Evolutionary conservation across 2,113 vertebrate species (phyloP).

Genomic region (Leucopsar rothschildi): DNA sequence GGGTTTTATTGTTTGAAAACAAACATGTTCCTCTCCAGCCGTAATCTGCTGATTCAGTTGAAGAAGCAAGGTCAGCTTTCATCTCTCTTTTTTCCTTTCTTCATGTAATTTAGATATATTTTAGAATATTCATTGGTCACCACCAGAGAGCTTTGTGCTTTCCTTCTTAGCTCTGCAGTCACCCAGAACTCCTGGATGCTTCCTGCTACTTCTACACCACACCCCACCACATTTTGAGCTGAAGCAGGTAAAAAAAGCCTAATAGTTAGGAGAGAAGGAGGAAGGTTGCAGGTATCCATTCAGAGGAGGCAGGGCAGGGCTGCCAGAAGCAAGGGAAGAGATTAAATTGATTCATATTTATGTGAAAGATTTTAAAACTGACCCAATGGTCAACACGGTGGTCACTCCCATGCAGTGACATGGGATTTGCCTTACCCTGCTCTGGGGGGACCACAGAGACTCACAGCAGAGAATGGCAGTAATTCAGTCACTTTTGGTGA

Average conservation of each 20-base stretch:
- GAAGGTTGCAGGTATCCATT: not conserved
- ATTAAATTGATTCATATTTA: not conserved
- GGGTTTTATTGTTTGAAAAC: not conserved
- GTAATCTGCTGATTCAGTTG: not conserved
- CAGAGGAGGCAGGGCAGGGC: not conserved
- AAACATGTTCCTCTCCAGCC: not conserved
- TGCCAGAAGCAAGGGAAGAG: not conserved
- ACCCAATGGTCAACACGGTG: fast-evolving
- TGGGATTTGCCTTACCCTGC: fast-evolving
- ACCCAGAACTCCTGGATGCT: not conserved
- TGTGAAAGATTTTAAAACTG: not conserved
- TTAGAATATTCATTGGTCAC: not conserved
- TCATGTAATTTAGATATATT: not conserved
- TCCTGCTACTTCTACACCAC: not conserved
- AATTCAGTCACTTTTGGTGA: not conserved
- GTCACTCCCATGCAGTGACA: not conserved
- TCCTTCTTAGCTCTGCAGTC: not conserved
- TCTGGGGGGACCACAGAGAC: fast-evolving
- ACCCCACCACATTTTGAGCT: fast-evolving
- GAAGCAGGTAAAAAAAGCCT: not conserved
- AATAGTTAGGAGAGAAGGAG: not conserved
- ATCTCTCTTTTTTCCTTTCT: not conserved
- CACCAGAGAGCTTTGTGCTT: not conserved
- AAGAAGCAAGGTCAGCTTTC: not conserved
- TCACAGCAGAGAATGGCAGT: not conserved